phyloP scores from a whole-genome alignment of 2,113 vertebrate species.

The Sorex araneus region DNA sequence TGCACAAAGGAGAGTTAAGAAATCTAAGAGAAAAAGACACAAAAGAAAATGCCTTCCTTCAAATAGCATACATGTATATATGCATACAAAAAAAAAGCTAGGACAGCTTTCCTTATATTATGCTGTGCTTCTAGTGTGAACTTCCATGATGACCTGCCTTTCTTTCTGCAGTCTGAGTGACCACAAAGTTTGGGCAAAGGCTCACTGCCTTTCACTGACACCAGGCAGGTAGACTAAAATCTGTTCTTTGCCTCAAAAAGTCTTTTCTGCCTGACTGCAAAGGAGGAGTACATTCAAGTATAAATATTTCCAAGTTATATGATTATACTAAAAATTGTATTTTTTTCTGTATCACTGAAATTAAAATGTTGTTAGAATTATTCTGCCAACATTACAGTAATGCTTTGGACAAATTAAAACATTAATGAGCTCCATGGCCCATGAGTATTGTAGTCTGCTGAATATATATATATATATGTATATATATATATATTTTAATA shows the following conservation, averaged over 20 bases:
- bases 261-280: slow-evolving; percentile 1
- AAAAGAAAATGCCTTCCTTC: slow-evolving; percentile 45
- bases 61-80: background rate
- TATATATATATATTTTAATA: background rate
- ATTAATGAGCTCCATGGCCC: background rate
- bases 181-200: background rate
- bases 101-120: background rate
- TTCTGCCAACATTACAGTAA: background rate
- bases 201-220: background rate
- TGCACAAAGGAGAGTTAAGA: slow-evolving; percentile 75
- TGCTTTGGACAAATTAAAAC: slow-evolving; percentile 56
- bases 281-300: slow-evolving; percentile 17
- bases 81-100: background rate
- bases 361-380: slow-evolving; percentile 38
- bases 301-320: background rate
- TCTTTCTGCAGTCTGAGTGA: slow-evolving; percentile 11
- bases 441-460: background rate
- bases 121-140: background rate
- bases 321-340: slow-evolving; percentile 44
- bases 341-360: background rate
- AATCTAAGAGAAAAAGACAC: slow-evolving; percentile 55
- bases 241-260: background rate
- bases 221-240: background rate
- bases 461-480: background rate
- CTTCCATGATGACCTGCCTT: too few relatives aligned